Evolutionary conservation across 2,797 vertebrate species (phyloP), one percentile per base, ranked within the genome.

Genomic region (Sebastes baramenuke): DNA sequence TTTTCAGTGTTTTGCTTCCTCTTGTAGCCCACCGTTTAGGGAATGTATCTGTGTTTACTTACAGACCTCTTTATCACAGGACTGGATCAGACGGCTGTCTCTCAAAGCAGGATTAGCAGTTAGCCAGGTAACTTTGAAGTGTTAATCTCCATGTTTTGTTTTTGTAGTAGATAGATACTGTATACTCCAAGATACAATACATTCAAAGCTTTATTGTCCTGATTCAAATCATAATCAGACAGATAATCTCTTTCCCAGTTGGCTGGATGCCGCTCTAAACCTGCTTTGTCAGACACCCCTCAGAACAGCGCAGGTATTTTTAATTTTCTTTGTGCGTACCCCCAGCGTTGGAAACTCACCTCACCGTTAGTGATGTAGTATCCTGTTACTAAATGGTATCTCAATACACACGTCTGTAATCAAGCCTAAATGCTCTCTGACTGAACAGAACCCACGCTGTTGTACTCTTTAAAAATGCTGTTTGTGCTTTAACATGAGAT

Each of bases 401-500:
- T 83, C 34, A 27, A 24, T 65, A 70, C 58, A 72, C 85, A 67
- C 7, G 14, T 86, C 71, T 93, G 79, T 89, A 80, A 79, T 81
- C 52, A 75, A 76, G 76, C 71, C 54, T 67, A 14, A 68, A 61
- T 46, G 70, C 78, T 80, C 68, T 80, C 72, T 54, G 68, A 85
- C 77, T 77, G 72, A 81, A 80, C 74, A 56, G 64, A 82, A 87
- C 79, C 79, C 78, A 82, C 8, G 62, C 87, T 87, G 88, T 84
- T 90, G 75, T 89, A 72, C 59, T 87, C 67, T 75, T 60, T 60
- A 77, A 74, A 73, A 60, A 79, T 25, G 73, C 84, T 88, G 67
- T 92, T 82, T 88, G 76, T 91, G 82, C 81, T 86, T 72, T 72
- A 58, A 87, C 79, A 87, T 67, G 25, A 86, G 56, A 86, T 91